Conservation (phyloP, 2,797 vertebrate genomes). For the Nyctibius grandis region DNA sequence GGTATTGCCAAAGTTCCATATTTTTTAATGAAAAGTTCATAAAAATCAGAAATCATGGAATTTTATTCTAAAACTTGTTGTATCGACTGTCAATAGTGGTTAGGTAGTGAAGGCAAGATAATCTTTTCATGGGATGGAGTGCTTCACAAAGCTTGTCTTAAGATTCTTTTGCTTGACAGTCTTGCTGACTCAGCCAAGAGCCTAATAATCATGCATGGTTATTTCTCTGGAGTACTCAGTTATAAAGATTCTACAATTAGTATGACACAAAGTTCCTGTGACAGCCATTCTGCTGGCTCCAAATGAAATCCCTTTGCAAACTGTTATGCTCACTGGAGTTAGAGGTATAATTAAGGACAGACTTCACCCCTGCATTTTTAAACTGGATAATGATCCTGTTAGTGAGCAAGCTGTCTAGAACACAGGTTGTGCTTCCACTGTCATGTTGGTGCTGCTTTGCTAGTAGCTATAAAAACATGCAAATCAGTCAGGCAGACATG, state of each 20-base stretch:
- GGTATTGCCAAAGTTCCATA: rapidly evolving
- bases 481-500: not conserved
- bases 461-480: not conserved
- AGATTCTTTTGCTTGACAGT: not conserved
- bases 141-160: not conserved
- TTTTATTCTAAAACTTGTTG: not conserved
- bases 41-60: not conserved
- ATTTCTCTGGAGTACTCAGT: not conserved
- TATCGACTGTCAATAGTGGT: not conserved
- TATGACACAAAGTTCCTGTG: not conserved
- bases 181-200: not conserved
- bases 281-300: not conserved
- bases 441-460: not conserved
- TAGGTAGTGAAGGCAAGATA: not conserved
- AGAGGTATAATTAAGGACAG: not conserved
- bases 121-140: not conserved
- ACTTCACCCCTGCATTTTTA: not conserved
- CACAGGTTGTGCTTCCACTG: not conserved
- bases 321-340: not conserved
- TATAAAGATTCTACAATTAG: not conserved
- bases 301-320: not conserved
- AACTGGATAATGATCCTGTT: not conserved
- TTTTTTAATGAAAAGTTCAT: not conserved
- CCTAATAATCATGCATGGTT: not conserved
- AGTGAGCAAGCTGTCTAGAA: not conserved